These are phyloP conservation scores for Acleris holmiana DNA, from an alignment of 2,888 invertebrate genomes.

Conservation along the genomic window DNA sequence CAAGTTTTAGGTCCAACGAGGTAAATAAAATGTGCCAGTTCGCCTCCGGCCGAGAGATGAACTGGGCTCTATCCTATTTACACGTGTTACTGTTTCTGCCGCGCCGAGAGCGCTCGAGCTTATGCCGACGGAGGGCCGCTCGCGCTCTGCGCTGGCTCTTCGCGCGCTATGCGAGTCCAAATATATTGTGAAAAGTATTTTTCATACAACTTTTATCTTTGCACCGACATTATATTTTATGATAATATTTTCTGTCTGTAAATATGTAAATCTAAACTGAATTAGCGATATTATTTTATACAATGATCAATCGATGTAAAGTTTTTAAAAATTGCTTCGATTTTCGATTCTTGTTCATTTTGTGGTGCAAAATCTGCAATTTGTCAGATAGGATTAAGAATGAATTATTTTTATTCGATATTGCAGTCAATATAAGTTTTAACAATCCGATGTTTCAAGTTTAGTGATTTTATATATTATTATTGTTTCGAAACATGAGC, in stretches of 20 bases:
- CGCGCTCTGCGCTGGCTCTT: slow-evolving; percentile 37
- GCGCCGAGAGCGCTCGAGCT: slow-evolving; percentile 45
- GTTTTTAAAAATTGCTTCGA: slow-evolving; percentile 30
- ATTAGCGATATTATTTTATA: slow-evolving; percentile 49
- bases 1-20: slow-evolving; percentile 20
- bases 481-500: slow-evolving; percentile 13
- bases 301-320: slow-evolving; percentile 10
- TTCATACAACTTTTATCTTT: slow-evolving; percentile 53
- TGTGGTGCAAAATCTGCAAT: slow-evolving; percentile 37
- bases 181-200: slow-evolving; percentile 51
- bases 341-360: slow-evolving; percentile 35
- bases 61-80: slow-evolving; percentile 6
- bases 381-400: slow-evolving; percentile 37
- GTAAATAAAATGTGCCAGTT: slow-evolving; percentile 11
- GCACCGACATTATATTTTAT: slow-evolving; percentile 59
- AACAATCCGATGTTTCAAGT: slow-evolving; percentile 34
- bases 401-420: slow-evolving; percentile 35
- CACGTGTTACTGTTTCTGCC: background rate
- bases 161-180: slow-evolving; percentile 43
- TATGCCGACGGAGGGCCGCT: slow-evolving; percentile 46
- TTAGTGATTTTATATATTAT: slow-evolving; percentile 2
- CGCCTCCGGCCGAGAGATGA: slow-evolving; percentile 25
- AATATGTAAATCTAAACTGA: slow-evolving; percentile 70
- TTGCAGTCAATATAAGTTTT: slow-evolving; percentile 38
- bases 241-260: slow-evolving; percentile 60